Evolutionary conservation across 2,113 vertebrate genomes (phyloP), one percentile per base, ranked within the genome.

Genomic region (Megaptera novaeangliae): DNA sequence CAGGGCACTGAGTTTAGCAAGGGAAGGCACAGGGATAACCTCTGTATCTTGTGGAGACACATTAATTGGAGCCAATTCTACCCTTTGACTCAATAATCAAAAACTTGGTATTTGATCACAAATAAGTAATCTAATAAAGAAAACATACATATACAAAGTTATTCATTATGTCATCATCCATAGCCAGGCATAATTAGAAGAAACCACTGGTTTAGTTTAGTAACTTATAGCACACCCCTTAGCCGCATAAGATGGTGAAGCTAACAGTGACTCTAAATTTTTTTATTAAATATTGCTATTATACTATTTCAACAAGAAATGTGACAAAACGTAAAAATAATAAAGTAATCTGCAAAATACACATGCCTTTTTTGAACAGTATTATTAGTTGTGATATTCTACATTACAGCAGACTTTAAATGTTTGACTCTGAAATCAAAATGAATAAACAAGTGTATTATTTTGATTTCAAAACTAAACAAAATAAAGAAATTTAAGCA

Each of bases 401-500:
- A 64, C 29, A 72, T 59, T 41, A 72, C 4, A 23, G 72, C n/a
- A 71, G n/a, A 75, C 2, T 85, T 23, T 74, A 88, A 82, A 71
- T 91, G 36, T 25, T 93, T 66, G 93, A 97, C 71, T 63, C 93
- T 89, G 68, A 59, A 97, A 81, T 96, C n/a, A 83, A 86, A 96
- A 96, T 64, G 15, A 97, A 83, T 63, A 75, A 78, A 83, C 74
- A 71, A 74, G 46, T 72, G 4, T 14, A 69, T 27, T 81, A 36
- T 41, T 96, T 88, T 21, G 9, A 77, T 91, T 93, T 91, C 4
- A 93, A 91, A 96, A 75, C 20, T 90, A 92, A 92, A 87, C 31
- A 91, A 94, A 85, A 95, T 44, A 44, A 93, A 59, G 44, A 82
- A 61, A 83, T 64, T 86, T 66, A 74, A 85, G n/a, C 9, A 46